Conservation (phyloP, 1,140 invertebrate genomes). For the Colletes latitarsis region DNA sequence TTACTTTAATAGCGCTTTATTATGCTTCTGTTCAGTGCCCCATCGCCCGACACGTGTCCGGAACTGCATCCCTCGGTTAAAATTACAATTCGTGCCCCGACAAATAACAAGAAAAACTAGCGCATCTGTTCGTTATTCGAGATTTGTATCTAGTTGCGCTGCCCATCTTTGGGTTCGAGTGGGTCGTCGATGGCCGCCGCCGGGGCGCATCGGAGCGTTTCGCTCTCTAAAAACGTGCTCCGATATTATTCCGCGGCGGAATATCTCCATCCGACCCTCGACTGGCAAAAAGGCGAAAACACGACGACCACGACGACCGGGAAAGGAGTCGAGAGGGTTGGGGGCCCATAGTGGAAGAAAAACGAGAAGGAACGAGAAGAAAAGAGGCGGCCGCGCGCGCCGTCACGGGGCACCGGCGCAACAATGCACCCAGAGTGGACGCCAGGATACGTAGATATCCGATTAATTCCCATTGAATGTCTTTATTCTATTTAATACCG, state of each 20-base stretch:
- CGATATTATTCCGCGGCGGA: slow-evolving; percentile 60
- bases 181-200: slow-evolving; percentile 25
- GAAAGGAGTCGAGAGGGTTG: background rate
- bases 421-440: slow-evolving; percentile 61
- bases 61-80: too few relatives aligned
- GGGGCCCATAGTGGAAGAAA: slow-evolving; percentile 32
- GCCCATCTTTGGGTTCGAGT: slow-evolving; percentile 57
- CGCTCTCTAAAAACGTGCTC: slow-evolving; percentile 50
- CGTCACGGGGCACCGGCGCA: slow-evolving; percentile 52
- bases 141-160: background rate
- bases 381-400: slow-evolving; percentile 28
- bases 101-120: too few relatives aligned
- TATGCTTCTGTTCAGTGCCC: too few relatives aligned
- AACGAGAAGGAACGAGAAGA: slow-evolving; percentile 8
- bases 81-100: too few relatives aligned
- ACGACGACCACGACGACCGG: background rate
- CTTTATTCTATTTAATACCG: slow-evolving; percentile 79
- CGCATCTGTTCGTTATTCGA: background rate
- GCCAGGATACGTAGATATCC: slow-evolving; percentile 73
- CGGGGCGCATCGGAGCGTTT: slow-evolving; percentile 15
- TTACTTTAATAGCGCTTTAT: too few relatives aligned
- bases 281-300: background rate
- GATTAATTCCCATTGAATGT: slow-evolving; percentile 80
- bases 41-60: too few relatives aligned
- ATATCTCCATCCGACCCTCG: slow-evolving; percentile 62